These are phyloP conservation scores for Ceyx erithaca DNA, from an alignment of 2,797 vertebrate species.

Conservation along the genomic window DNA sequence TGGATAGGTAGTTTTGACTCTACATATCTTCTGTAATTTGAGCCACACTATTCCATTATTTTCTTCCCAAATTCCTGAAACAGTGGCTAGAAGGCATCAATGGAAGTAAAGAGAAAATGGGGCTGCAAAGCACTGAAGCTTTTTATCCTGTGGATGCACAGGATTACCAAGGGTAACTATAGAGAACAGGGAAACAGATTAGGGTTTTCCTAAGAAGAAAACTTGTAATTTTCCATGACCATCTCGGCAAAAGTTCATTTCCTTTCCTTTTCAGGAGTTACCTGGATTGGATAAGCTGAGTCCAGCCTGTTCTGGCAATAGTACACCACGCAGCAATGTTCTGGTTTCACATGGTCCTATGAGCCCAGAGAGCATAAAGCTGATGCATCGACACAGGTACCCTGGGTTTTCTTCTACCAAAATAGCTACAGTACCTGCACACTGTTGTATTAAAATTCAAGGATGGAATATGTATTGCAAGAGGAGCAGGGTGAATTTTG, in stretches of 20 bases:
- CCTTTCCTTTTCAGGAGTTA: constrained; percentile 88
- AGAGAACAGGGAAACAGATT: neutral
- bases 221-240: neutral
- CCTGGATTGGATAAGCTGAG: constrained; percentile 91
- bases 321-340: constrained; percentile 88
- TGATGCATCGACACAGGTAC: constrained; percentile 96
- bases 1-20: neutral
- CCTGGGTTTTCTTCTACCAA: neutral
- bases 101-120: neutral
- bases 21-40: neutral
- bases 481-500: neutral
- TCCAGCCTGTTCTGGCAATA: constrained; percentile 87
- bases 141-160: neutral
- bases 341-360: constrained; percentile 91
- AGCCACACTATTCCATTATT: neutral
- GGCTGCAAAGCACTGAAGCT: neutral
- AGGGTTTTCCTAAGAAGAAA: neutral
- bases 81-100: neutral
- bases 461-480: neutral
- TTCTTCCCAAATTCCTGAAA: neutral
- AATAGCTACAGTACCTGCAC: neutral
- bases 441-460: neutral
- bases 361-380: constrained; percentile 94
- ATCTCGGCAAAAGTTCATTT: constrained; percentile 3
- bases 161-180: neutral